These are phyloP conservation scores for Heteropelma amictum DNA, from an alignment of 2,888 invertebrate genomes.

Conservation along the genomic window DNA sequence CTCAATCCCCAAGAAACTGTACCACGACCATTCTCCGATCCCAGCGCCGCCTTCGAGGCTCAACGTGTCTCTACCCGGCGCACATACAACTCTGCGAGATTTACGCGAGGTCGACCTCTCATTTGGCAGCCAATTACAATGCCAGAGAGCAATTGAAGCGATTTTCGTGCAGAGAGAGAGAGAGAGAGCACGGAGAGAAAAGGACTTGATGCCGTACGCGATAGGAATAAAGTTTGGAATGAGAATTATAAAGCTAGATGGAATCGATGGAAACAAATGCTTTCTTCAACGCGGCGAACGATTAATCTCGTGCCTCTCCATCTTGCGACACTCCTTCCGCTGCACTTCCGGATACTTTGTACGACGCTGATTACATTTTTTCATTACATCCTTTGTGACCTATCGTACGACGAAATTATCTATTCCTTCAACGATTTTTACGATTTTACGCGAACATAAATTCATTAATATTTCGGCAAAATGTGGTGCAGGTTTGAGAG, in stretches of 20 bases:
- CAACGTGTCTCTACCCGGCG: slow-evolving; percentile 48
- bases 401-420: too few relatives aligned
- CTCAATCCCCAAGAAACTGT: slow-evolving; percentile 45
- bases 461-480: too few relatives aligned
- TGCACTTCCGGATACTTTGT: too few relatives aligned
- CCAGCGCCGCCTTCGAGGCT: slow-evolving; percentile 45
- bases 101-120: slow-evolving; percentile 70
- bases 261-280: slow-evolving; percentile 7
- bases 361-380: too few relatives aligned
- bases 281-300: too few relatives aligned
- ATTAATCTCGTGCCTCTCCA: too few relatives aligned
- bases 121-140: slow-evolving; percentile 74
- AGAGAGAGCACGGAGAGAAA: slow-evolving; percentile 26
- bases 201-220: slow-evolving; percentile 19
- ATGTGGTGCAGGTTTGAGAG: too few relatives aligned
- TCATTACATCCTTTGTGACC: too few relatives aligned
- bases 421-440: too few relatives aligned
- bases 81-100: slow-evolving; percentile 70
- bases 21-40: slow-evolving; percentile 56
- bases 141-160: slow-evolving; percentile 22
- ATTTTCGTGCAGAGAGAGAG: not conserved
- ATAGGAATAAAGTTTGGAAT: not conserved
- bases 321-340: too few relatives aligned
- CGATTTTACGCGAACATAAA: too few relatives aligned
- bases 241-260: not conserved